Evolutionary conservation across 2,888 invertebrate genomes (phyloP), one percentile per base, ranked within the genome.

Genomic region (Lacanobia wlatinum): DNA sequence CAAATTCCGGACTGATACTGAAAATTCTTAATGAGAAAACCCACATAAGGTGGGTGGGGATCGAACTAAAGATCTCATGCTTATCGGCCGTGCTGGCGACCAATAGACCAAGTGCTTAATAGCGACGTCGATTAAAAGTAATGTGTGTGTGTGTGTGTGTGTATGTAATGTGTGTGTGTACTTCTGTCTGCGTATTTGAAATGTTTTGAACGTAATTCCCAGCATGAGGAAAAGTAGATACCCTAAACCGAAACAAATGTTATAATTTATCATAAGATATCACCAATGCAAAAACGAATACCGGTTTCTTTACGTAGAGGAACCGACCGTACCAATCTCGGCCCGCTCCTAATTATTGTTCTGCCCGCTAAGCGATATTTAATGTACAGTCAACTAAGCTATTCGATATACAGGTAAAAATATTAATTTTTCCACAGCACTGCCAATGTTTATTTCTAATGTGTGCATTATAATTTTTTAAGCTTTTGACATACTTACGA

Each of bases 191-290:
- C n/a, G 76, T 58, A 76, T 34, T 16, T 23, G 50, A 55, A 28
- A 12, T 58, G 68, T 58, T 73, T 76, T 73, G 76, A 38, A 58
- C 14, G 8, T 43, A 43, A 43, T 56, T n/a, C 50, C 14, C 50
- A 46, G 50, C 8, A 76, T 56, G 50, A 73, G 76, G 76, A 76
- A 73, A 76, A 73, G 43, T 58, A 50, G 16, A 66, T 73, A 53
- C 48, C 21, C 12, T 14, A 21, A 65, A 66, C 14, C 12, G 9
- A 66, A 21, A 40, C 7, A 21, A 50, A 38, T n/a, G 14, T 21
- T 28, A 56, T n/a, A n/a, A n/a, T 48, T 56, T 23, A 55, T 55
- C 75, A 69, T 50, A 56, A 58, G 56, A 76, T 52, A 52, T 58
- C 50, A 1, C 23, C 23, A 3, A 58, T 46, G 10, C 43, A 23